Base-by-base conservation (phyloP, 2,888 invertebrate species). In the Artemia sp. region DNA sequence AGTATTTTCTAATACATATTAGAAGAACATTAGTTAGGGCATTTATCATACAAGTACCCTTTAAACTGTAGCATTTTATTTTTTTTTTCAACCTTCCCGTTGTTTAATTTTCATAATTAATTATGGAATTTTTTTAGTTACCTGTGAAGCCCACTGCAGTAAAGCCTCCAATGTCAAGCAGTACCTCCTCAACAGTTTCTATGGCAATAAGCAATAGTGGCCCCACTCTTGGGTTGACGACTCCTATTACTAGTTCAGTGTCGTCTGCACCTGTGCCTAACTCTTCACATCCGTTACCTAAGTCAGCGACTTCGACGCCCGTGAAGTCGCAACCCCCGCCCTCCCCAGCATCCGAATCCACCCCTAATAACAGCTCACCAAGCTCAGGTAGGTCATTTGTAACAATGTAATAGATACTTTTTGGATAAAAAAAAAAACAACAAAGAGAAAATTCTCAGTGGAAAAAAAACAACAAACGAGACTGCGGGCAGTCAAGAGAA, bases 81-180 rank as follows among this genome's bases (percentile, higher is more conserved):
- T 38, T 38, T 38, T 38, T 38, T 38, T 38, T 38, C 38, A 38
- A 38, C 38, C 38, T 38, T 38, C 38, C 38, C 38, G 38, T 5
- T 38, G 38, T 38, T 38, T 38, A 38, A 38, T 38, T 38, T 38
- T 38, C 38, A 3, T 38, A 38, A 38, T 38, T 38, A 38, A 38
- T 38, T 38, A 38, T 38, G 38, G 38, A 38, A 58, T 58, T 75
- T 76, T 73, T 71, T 74, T 80, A 84, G 75, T 82, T 90, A 88
- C 89, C 88, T 79, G 86, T 92, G 74, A 91, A 91, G 82, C 91
- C 91, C 73, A 87, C 87, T 77, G 88, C 91, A 74, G 85, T 92
- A 75, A 79, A 81, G 78, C 79, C 84, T 51, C 67, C 68, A 50
- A 51, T 68, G 38, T 67, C 67, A 70, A 52, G 51, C 19, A 50